Percentiles rank a stretch among this genome's conserved stretches.
Evolutionary conservation across 2,113 vertebrate genomes (phyloP).

Genomic region (Mormyrus lacerda): DNA sequence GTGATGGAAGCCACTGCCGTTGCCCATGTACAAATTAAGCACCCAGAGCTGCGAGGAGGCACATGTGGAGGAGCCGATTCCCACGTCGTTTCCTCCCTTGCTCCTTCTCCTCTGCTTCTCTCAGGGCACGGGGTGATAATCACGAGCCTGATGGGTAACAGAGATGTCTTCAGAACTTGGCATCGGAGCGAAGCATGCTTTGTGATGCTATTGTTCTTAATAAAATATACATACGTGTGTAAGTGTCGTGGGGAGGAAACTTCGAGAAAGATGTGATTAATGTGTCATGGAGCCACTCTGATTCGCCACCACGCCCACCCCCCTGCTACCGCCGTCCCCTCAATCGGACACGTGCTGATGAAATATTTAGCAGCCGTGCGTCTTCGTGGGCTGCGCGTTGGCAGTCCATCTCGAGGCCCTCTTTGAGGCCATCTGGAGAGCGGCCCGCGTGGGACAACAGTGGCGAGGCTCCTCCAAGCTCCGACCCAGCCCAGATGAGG

Average conservation of each 20-base stretch:
- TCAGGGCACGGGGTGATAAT: neutral
- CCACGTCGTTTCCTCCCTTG: neutral
- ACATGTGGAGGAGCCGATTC: neutral
- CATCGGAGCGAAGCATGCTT: neutral
- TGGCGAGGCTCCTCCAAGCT: conserved; percentile 27
- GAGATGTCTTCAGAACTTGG: neutral
- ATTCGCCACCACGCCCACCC: conserved; percentile 28
- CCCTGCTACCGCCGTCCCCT: conserved; percentile 30
- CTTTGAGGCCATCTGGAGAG: conserved; percentile 50
- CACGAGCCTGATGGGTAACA: neutral
- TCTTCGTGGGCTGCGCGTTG: conserved; percentile 33
- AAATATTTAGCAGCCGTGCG: conserved; percentile 40
- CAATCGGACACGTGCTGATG: conserved; percentile 35
- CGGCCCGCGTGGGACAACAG: conserved; percentile 33
- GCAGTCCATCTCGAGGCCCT: conserved; percentile 34
- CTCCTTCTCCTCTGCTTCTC: neutral
- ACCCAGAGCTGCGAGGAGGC: conserved; percentile 78
- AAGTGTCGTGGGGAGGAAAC: conserved; percentile 17
- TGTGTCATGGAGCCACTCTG: conserved; percentile 36
- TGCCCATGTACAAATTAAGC: conserved; percentile 92
- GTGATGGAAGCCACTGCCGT: conserved; percentile 87
- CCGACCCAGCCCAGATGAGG: conserved; percentile 40
- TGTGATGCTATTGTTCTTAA: neutral
- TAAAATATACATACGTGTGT: neutral
- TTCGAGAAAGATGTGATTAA: conserved; percentile 30